Evolutionary conservation across 2,888 invertebrate genomes (phyloP), one percentile per base, ranked within the genome.

Genomic region (Actias luna): DNA sequence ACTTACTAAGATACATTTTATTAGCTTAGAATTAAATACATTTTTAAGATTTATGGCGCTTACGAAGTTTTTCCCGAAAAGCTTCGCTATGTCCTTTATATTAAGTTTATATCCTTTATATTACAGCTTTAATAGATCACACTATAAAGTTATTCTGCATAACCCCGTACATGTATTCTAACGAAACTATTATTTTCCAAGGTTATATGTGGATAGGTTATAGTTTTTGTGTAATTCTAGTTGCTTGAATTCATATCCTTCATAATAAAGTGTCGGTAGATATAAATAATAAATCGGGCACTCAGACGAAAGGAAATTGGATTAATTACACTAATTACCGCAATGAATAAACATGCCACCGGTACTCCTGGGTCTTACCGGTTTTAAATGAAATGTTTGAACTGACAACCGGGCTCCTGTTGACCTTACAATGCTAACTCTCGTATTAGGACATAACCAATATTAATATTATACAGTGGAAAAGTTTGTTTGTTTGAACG

Each of bases 241-340:
- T 55, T 55, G 29, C 29, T 55, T 16, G 0, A 50, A 50, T 12
- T 22, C 25, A 29, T 29, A 55, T 29, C 55, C 27, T 55, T 55
- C 16, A 55, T 55, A 55, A 55, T 55, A 29, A 55, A 55, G 46
- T 29, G 55, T 29, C 16, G 5, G 5, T 55, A 55, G 29, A 55
- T 55, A 14, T 55, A 67, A 68, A 73, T 67, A 73, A 76, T 76
- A 76, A 71, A 77, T 74, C 76, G 73, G 69, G 66, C 71, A 78
- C 73, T 75, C 73, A 76, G 74, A 71, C 68, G 67, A 71, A 78
- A 75, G 69, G 72, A 76, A 80, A 77, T 75, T 70, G 73, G 70
- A 80, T 79, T 80, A 77, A 78, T 80, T 77, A 76, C 71, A 67
- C 72, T 75, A 74, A 80, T 79, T 76, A 76, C 67, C 62, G 67